Conservation (phyloP, 30 jellyfish, hydroid and myxozoan genomes). For the Hydractinia symbiolongicarpus region DNA sequence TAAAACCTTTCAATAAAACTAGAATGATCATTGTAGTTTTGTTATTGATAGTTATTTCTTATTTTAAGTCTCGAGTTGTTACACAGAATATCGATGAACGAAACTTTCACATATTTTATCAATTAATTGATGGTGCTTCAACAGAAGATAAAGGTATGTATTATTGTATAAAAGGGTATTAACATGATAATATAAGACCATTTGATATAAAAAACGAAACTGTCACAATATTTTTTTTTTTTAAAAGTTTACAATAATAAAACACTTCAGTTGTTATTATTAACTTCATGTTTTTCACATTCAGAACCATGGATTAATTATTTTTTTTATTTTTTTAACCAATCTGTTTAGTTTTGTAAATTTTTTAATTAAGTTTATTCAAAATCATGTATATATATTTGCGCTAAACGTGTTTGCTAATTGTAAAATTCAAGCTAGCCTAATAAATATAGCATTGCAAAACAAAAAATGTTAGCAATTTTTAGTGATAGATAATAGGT, state of each 20-base stretch:
- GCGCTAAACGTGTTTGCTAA: background rate
- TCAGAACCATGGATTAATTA: no score
- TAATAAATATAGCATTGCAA: no score
- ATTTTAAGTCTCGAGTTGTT: slow-evolving; percentile 90
- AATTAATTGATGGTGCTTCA: slow-evolving; percentile 82
- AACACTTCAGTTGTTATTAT: no score
- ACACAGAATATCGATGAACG: slow-evolving; percentile 90
- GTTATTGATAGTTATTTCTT: background rate
- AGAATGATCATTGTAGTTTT: no score
- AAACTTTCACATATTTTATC: slow-evolving; percentile 92
- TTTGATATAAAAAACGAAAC: background rate
- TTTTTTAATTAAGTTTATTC: background rate
- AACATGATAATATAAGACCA: background rate
- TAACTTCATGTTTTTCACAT: no score
- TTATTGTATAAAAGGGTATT: background rate
- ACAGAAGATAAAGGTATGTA: slow-evolving; percentile 78
- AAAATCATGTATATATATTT: background rate
- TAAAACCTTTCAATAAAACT: no score
- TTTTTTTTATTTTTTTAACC: no score
- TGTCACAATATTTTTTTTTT: background rate
- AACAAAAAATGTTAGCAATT: no score
- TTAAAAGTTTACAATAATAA: no score
- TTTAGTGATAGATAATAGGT: no score
- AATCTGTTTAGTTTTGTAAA: background rate
- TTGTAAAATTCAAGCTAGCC: background rate